Evolutionary conservation across 2,888 invertebrate species (phyloP).

Genomic region (Ichneumon xanthorius): DNA sequence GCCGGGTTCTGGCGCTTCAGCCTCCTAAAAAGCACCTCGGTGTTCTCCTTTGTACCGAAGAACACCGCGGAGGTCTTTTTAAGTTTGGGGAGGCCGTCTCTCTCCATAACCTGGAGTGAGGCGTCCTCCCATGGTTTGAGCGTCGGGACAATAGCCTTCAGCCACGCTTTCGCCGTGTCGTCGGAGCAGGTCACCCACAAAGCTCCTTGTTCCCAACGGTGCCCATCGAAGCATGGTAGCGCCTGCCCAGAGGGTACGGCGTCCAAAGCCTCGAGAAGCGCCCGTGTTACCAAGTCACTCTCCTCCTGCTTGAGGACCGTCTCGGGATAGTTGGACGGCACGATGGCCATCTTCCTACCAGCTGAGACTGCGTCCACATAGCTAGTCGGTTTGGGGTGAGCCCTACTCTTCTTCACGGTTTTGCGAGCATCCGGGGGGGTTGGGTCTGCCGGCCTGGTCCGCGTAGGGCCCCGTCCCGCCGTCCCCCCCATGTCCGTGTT

Average conservation of each 20-base stretch:
- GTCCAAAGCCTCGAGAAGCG: slow-evolving; percentile 32
- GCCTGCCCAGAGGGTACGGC: slow-evolving; percentile 9
- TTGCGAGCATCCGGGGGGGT: slow-evolving; percentile 15
- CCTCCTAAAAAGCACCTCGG: slow-evolving; percentile 41
- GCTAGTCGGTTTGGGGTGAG: not conserved
- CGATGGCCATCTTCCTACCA: slow-evolving; percentile 1
- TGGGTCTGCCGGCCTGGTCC: slow-evolving; percentile 17
- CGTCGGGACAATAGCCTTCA: not conserved
- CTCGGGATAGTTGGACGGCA: slow-evolving; percentile 4
- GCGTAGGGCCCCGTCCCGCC: not conserved
- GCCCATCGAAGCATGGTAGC: slow-evolving; percentile 47
- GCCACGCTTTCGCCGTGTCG: slow-evolving; percentile 6
- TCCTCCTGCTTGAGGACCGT: not conserved
- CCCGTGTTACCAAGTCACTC: slow-evolving; percentile 26
- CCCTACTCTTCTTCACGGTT: slow-evolving; percentile 16
- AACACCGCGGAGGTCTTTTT: slow-evolving; percentile 34
- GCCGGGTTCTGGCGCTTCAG: slow-evolving; percentile 63
- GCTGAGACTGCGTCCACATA: not conserved
- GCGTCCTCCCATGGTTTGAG: slow-evolving; percentile 16
- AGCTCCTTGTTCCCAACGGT: slow-evolving; percentile 19
- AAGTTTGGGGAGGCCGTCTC: slow-evolving; percentile 11
- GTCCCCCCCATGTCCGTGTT: not conserved
- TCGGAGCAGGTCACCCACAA: slow-evolving; percentile 50
- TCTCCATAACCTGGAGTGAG: slow-evolving; percentile 16
- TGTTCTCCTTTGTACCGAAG: not conserved